Evolutionary conservation across 1,140 invertebrate species (phyloP).

Genomic region (Cryptotermes secundus): DNA sequence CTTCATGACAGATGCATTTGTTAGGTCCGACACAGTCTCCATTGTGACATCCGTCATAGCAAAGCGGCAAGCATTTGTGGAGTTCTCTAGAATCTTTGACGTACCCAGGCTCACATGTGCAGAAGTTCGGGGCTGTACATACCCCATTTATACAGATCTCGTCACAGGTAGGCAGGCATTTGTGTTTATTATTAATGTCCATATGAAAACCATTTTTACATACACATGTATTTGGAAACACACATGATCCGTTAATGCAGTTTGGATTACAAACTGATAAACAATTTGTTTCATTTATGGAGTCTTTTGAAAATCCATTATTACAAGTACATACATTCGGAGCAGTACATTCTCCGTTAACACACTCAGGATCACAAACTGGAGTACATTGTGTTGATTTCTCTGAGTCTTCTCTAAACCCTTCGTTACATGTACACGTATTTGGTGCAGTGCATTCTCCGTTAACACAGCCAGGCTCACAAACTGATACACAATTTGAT

Average conservation of each 20-base stretch:
- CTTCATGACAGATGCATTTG: neutral
- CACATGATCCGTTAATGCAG: constrained; percentile 53
- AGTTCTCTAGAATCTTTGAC: neutral
- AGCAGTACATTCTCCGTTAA: constrained; percentile 37
- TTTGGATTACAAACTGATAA: constrained; percentile 56
- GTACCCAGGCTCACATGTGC: neutral
- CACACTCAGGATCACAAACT: constrained; percentile 35
- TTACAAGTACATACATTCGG: constrained; percentile 33
- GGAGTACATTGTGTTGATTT: neutral
- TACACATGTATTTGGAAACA: constrained; percentile 16
- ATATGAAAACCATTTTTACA: constrained; percentile 19
- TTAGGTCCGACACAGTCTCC: neutral
- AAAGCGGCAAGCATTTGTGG: neutral
- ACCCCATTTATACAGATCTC: neutral
- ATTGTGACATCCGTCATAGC: neutral
- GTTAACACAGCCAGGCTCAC: constrained; percentile 38
- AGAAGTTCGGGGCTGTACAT: neutral
- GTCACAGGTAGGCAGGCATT: neutral
- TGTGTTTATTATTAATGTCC: neutral
- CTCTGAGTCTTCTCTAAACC: neutral
- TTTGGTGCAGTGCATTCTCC: constrained; percentile 31
- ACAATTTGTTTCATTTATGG: constrained; percentile 47
- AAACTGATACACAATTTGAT: constrained; percentile 37
- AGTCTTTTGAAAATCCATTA: constrained; percentile 33
- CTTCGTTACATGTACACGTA: neutral